These are phyloP conservation scores for Drosophila hydei DNA, from an alignment of 1,140 invertebrate species.

Conservation along the genomic window DNA sequence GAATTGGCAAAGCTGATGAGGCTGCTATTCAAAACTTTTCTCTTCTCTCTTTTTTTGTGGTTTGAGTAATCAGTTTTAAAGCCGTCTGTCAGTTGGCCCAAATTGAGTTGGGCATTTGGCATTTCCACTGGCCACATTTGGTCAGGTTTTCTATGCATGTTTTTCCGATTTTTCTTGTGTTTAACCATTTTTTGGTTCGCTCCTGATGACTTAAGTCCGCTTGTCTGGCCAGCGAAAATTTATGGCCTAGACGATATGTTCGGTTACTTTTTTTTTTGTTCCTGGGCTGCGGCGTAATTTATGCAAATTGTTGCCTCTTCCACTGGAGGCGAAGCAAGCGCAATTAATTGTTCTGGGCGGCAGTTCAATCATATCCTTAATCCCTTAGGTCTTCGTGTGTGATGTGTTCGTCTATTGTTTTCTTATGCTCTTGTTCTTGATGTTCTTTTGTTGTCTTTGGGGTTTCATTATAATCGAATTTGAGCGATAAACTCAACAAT, in stretches of 20 bases:
- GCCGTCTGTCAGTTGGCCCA: conserved; percentile 28
- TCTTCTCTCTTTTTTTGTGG: neutral
- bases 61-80: conserved; percentile 44
- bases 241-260: conserved; percentile 65
- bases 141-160: conserved; percentile 38
- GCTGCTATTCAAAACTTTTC: conserved; percentile 9
- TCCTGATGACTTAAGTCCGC: conserved; percentile 72
- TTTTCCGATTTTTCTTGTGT: conserved; percentile 17
- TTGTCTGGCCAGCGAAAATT: conserved; percentile 58
- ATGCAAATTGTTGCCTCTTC: conserved; percentile 70
- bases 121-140: conserved; percentile 44
- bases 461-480: conserved; percentile 77
- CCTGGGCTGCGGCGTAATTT: conserved; percentile 53
- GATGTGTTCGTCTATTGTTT: conserved; percentile 27
- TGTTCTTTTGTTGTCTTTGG: conserved; percentile 61
- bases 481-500: conserved; percentile 73
- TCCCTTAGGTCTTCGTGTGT: conserved; percentile 36
- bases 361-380: conserved; percentile 70
- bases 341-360: conserved; percentile 68
- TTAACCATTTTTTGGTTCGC: neutral
- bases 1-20: conserved; percentile 25
- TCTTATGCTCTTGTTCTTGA: conserved; percentile 17
- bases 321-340: neutral
- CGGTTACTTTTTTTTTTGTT: too few relatives aligned
- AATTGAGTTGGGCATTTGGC: conserved; percentile 20